Base-by-base conservation (phyloP, 1,140 invertebrate species). In the Papilio machaon region DNA sequence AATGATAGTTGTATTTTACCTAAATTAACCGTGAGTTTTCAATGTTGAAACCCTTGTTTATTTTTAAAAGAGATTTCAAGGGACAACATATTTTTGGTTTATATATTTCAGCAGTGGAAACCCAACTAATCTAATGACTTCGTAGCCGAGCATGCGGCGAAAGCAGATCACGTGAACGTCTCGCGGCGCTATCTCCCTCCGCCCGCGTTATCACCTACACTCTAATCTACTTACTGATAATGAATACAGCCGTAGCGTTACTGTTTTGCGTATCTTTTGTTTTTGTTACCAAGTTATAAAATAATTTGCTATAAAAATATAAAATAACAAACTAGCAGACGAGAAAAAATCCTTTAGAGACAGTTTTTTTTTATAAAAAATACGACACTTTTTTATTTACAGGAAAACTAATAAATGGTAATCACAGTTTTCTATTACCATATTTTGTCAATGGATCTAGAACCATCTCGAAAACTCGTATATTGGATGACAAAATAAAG, bases 211-310 rank as follows among this genome's bases (percentile, higher is more conserved):
- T 58, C 54, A 58, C 49, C 54, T 58, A 58, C 54, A 58, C 54
- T 58, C 54, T 58, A 58, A 58, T 58, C 54, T n/a, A 58, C 54
- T 17, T 58, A 19, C 54, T 58, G 54, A 58, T 58, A 58, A 58
- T 58, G 54, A 58, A 58, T 9, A 58, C 54, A 52, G 13, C 49
- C 54, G 17, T 17, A 58, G 54, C n/a, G 9, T 19, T 58, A 17
- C 54, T 58, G 54, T 58, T 58, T 7, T 58, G 54, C 54, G 54
- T 58, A 17, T 52, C 49, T 17, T 52, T 52, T 17, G 7, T 17
- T 58, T 58, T n/a, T 17, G 54, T 19, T 58, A 58, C 54, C 17
- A 58, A 58, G 6, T n/a, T 58, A 58, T 58, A 54, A 17, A 49
- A 15, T 49, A 17, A 52, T 52, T 52, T 52, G 15, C 54, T 19